Conservation (phyloP, 2,113 vertebrate species). For the Phalacrocorax pelagicus region DNA sequence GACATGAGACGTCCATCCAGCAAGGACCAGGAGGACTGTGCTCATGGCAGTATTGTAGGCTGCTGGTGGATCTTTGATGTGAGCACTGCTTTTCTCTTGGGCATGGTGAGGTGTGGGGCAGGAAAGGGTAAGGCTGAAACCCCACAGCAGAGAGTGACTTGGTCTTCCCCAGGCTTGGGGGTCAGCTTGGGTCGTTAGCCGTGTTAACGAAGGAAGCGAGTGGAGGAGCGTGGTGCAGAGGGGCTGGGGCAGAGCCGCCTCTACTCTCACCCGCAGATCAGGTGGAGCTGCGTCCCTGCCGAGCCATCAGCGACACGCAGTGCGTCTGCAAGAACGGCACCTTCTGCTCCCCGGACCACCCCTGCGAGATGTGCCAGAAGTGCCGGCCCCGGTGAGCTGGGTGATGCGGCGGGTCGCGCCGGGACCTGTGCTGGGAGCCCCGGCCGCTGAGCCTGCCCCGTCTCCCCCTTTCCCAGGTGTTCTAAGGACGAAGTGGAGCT, state of each 20-base stretch:
- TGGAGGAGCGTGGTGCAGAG: neutral
- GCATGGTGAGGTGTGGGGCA: neutral
- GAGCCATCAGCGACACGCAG: neutral
- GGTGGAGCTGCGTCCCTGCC: slow-evolving; percentile 25
- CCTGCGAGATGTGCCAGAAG: slow-evolving; percentile 63
- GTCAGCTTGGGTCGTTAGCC: accelerated
- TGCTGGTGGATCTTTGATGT: neutral
- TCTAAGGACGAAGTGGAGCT: neutral
- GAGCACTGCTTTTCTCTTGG: neutral
- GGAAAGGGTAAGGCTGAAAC: neutral
- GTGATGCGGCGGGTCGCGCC: accelerated
- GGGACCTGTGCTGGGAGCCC: accelerated
- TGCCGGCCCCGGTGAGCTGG: slow-evolving; percentile 30
- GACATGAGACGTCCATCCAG: neutral
- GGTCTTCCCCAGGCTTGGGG: neutral
- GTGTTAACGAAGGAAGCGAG: accelerated
- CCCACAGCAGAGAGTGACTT: accelerated
- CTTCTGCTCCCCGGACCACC: slow-evolving; percentile 40
- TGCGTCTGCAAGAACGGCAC: slow-evolving; percentile 43
- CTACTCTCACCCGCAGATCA: neutral
- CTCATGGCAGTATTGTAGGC: neutral
- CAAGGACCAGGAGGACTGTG: neutral
- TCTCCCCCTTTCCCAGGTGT: neutral
- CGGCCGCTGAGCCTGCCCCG: accelerated
- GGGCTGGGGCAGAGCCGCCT: neutral